Base-by-base conservation (phyloP, 2,797 vertebrate genomes). In the Sebastiscus albofasciatus region DNA sequence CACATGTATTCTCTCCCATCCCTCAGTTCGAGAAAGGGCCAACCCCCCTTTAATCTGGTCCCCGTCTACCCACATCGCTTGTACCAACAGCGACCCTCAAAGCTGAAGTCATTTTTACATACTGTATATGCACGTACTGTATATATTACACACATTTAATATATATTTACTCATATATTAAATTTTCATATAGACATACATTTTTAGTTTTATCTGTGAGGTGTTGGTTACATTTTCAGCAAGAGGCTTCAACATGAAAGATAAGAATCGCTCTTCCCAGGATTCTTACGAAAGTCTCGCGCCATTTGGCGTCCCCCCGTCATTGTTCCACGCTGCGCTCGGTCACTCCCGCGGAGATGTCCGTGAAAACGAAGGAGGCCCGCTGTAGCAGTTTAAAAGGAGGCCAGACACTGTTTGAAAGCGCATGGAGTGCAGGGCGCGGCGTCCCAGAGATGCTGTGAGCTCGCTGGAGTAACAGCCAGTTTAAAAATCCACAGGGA, bases 111-210 rank as follows among this genome's bases (percentile, higher is more conserved):
- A 64, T 82, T 90, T 92, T 92, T 88, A 92, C 93, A 91, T 87
- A 90, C 87, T 84, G 86, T 90, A 90, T 91, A 92, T 93, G 93
- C 90, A 95, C 86, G 87, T 92, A 93, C 84, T 91, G 87, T 94
- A 94, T 95, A 96, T 95, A 96, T 96, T 95, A 96, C 93, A 96
- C 93, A 95, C 91, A 94, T 94, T 95, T 94, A 93, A 93, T 95
- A 94, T 95, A 95, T 84, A 95, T 94, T 94, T 94, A 92, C 87
- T 89, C 82, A 96, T 96, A 96, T 96, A 96, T 96, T 96, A 96
- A 95, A 95, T 94, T 95, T 92, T 93, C 80, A 93, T 94, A 95
- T 94, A 95, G 92, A 95, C 90, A 94, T 92, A 94, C 85, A 90
- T 91, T 92, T 90, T 90, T 90, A 75, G 85, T 93, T 92, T 91